These are phyloP conservation scores for Benitochromis conjunctus DNA, from an alignment of 2,113 vertebrate genomes.

Conservation along the genomic window DNA sequence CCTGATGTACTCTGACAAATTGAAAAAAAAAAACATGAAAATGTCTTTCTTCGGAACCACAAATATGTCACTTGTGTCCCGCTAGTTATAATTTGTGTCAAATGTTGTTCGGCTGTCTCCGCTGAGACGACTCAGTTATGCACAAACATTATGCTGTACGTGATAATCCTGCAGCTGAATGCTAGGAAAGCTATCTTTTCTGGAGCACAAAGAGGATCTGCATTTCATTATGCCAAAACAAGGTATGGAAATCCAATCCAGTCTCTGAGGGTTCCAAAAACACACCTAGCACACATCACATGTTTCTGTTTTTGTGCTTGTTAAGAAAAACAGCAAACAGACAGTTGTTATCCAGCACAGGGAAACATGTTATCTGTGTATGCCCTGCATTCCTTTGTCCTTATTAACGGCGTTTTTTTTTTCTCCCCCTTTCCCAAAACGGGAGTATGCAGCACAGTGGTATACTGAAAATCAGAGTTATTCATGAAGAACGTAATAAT, in stretches of 20 bases:
- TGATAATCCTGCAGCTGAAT: slow-evolving; percentile 1
- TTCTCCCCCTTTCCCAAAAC: neutral
- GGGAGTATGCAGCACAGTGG: neutral
- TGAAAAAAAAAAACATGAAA: neutral
- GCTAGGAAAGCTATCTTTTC: neutral
- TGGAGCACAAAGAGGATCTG: slow-evolving; percentile 25
- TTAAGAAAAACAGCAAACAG: slow-evolving; percentile 6
- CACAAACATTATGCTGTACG: neutral
- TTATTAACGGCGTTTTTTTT: neutral
- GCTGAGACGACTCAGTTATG: neutral
- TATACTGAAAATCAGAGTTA: slow-evolving; percentile 7
- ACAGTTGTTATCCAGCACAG: neutral
- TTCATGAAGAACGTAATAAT: slow-evolving; percentile 37
- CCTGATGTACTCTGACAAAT: neutral
- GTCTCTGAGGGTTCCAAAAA: neutral
- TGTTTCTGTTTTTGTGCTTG: neutral
- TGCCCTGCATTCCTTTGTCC: neutral
- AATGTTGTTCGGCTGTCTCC: neutral
- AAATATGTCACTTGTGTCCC: neutral
- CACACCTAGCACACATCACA: slow-evolving; percentile 21
- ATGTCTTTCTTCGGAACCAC: neutral
- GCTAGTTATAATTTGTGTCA: neutral
- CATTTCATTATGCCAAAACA: slow-evolving; percentile 18
- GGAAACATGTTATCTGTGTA: neutral
- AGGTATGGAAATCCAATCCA: slow-evolving; percentile 26